These are phyloP conservation scores for Phallusia fumigata DNA, from an alignment of 23 tunicate species.

Conservation along the genomic window DNA sequence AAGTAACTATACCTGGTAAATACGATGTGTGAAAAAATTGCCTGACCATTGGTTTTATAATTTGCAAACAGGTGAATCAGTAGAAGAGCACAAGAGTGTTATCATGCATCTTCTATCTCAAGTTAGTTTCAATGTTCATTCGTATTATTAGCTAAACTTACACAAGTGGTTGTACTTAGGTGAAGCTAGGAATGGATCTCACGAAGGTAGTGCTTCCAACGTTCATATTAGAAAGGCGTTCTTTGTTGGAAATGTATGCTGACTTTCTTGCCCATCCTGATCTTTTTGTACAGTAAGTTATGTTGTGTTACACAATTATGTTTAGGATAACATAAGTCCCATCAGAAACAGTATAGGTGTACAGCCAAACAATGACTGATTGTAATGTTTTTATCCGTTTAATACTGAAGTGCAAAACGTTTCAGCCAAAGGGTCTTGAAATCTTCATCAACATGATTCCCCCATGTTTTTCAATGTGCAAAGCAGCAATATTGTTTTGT, in stretches of 20 bases:
- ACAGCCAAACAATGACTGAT: no score
- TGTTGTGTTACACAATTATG: not conserved
- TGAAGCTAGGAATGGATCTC: conserved; percentile 96
- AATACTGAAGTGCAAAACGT: no score
- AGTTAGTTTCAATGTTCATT: conserved; percentile 21
- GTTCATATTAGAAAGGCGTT: conserved; percentile 87
- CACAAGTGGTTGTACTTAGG: conserved; percentile 14
- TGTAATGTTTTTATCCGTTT: no score
- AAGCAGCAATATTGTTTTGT: no score
- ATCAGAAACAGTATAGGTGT: no score
- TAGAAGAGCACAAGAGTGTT: conserved; percentile 93
- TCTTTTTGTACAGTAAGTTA: conserved; percentile 55
- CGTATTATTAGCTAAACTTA: not conserved
- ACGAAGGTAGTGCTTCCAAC: conserved; percentile 97
- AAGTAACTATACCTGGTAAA: no score
- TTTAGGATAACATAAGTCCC: no score
- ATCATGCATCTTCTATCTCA: conserved; percentile 93
- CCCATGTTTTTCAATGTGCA: no score
- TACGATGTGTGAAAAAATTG: no score
- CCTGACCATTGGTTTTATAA: no score
- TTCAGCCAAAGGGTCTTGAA: no score
- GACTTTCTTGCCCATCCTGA: conserved; percentile 98
- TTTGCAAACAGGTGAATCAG: conserved; percentile 83
- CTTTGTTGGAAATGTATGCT: conserved; percentile 94
- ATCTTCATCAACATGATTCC: no score